These are phyloP conservation scores for Elegia similella DNA, from an alignment of 2,888 invertebrate species.

Conservation along the genomic window DNA sequence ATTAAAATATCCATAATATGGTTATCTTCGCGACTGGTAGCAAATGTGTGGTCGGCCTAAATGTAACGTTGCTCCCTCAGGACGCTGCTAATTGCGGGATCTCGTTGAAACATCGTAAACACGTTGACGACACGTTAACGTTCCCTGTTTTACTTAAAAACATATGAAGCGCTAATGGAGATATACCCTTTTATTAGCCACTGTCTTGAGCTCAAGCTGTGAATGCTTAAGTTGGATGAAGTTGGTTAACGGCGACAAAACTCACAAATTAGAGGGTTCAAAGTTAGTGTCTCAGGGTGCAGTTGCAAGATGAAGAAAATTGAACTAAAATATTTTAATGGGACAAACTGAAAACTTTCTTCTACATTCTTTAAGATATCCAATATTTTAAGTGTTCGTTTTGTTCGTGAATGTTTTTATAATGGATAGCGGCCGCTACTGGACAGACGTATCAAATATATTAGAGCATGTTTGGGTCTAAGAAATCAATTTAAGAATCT, in stretches of 20 bases:
- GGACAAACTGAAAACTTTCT: too few relatives aligned
- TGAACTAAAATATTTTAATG: not conserved
- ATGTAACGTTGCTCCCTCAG: slow-evolving; percentile 26
- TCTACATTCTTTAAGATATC: too few relatives aligned
- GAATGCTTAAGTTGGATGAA: slow-evolving; percentile 9
- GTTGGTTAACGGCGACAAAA: slow-evolving; percentile 1
- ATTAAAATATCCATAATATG: too few relatives aligned
- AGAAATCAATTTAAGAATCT: too few relatives aligned
- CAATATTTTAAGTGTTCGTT: too few relatives aligned
- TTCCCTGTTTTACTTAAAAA: slow-evolving; percentile 51
- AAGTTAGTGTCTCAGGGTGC: slow-evolving; percentile 22
- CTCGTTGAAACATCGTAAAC: slow-evolving; percentile 58
- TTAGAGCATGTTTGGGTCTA: too few relatives aligned
- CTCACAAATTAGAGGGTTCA: slow-evolving; percentile 19
- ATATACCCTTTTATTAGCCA: slow-evolving; percentile 18
- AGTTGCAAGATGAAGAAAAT: not conserved
- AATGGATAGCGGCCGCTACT: too few relatives aligned
- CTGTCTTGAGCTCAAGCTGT: slow-evolving; percentile 6
- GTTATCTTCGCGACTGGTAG: not conserved
- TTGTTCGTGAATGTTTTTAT: too few relatives aligned
- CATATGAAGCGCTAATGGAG: slow-evolving; percentile 31
- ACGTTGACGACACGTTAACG: slow-evolving; percentile 52
- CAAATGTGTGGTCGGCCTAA: not conserved
- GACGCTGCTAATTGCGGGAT: slow-evolving; percentile 52
- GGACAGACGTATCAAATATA: too few relatives aligned